phyloP scores from a whole-genome alignment of 2,888 invertebrate genomes.

The Abscondita cerata region DNA sequence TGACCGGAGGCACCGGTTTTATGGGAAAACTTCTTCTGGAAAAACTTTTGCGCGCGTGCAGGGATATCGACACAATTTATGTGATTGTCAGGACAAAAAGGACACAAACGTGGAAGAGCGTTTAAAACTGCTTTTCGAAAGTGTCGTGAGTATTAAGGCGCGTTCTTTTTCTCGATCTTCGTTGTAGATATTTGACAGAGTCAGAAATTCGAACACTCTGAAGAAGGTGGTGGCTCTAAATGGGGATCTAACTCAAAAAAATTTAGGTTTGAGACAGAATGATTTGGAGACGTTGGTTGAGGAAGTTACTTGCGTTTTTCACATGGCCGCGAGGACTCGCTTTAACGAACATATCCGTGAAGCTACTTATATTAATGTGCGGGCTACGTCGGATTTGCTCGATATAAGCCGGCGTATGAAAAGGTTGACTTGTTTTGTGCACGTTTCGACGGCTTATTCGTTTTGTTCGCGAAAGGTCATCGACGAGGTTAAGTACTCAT shows the following conservation, averaged over 20 bases:
- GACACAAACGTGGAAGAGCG: constrained; percentile 48
- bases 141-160: constrained; percentile 1
- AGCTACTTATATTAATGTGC: constrained; percentile 61
- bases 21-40: constrained; percentile 52
- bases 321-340: constrained; percentile 63
- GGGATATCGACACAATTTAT: constrained; percentile 50
- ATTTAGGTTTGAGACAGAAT: constrained; percentile 59
- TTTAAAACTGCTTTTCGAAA: constrained; percentile 61
- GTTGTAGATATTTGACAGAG: constrained; percentile 60
- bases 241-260: constrained; percentile 60
- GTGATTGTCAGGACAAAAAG: constrained; percentile 50
- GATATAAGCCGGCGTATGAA: constrained; percentile 60
- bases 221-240: constrained; percentile 63
- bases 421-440: constrained; percentile 63
- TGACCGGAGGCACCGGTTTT: constrained; percentile 68
- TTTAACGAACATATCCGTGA: constrained; percentile 62
- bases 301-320: constrained; percentile 59
- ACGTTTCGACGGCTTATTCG: constrained; percentile 47
- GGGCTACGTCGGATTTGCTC: constrained; percentile 60
- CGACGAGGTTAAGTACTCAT: constrained; percentile 58
- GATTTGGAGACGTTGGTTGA: constrained; percentile 59
- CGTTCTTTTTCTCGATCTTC: too few species aligned
- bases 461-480: constrained; percentile 41
- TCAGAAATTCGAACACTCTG: constrained; percentile 38
- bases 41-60: constrained; percentile 52